A percentile compares a stretch with the other conserved stretches of the same genome.
Evolutionary conservation across 2,888 invertebrate species (phyloP).

Genomic region (Leuctra nigra): DNA sequence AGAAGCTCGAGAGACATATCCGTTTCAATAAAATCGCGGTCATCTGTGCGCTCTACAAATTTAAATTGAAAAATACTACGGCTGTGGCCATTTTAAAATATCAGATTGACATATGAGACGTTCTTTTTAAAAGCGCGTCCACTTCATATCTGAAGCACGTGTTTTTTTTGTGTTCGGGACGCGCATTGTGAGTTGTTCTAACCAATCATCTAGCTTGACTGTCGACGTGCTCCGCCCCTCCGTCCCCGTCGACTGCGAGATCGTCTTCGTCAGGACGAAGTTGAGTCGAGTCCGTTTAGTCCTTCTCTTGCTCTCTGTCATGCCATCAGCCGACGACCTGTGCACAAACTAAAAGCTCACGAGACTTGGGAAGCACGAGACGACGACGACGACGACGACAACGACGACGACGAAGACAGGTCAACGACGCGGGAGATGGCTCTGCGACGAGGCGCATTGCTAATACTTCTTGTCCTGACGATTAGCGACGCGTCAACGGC

Average conservation of each 20-base stretch:
- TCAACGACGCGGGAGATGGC: too few species aligned
- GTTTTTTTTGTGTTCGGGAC: neutral
- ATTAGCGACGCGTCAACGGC: conserved; percentile 1
- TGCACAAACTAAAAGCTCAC: neutral
- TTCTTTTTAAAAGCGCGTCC: neutral
- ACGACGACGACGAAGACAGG: too few species aligned
- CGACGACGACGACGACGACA: neutral
- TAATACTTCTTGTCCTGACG: neutral
- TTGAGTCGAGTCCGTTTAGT: neutral
- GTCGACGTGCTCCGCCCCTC: neutral
- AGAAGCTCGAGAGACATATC: too few species aligned
- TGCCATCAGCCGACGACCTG: neutral
- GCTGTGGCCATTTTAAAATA: neutral
- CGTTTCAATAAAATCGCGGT: too few species aligned
- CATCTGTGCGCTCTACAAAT: too few species aligned
- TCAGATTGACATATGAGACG: neutral
- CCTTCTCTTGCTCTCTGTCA: neutral
- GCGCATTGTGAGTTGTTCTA: neutral
- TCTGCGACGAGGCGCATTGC: conserved; percentile 13
- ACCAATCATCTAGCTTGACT: neutral
- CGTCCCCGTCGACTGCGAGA: conserved; percentile 6
- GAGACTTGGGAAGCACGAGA: neutral
- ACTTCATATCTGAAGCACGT: neutral
- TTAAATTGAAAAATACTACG: too few species aligned
- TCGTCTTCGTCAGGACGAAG: neutral